phyloP scores from a whole-genome alignment of 2,888 invertebrate genomes.

The Xanthorhoe spadicearia region DNA sequence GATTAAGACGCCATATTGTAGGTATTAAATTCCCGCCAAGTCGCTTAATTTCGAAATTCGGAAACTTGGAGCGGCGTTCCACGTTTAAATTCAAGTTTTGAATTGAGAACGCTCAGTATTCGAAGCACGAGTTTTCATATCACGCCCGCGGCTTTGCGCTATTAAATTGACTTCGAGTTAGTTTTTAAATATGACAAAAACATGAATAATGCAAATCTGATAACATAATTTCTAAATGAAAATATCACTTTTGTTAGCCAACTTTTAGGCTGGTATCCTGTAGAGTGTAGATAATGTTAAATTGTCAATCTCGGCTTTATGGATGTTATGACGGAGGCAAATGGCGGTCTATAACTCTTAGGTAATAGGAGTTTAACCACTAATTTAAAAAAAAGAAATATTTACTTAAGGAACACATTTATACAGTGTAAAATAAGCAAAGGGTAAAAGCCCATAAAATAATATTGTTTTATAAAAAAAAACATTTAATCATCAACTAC shows the following conservation, averaged over 20 bases:
- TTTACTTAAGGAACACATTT: no score
- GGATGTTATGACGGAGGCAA: no score
- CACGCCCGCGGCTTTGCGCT: conserved; percentile 56
- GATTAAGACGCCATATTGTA: conserved; percentile 65
- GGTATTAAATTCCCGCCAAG: conserved; percentile 74
- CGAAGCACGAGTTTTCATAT: conserved; percentile 78
- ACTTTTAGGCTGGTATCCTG: neutral
- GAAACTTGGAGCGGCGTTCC: conserved; percentile 75
- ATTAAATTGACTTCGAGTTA: conserved; percentile 58
- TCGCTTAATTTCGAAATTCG: conserved; percentile 80
- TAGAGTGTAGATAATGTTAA: no score
- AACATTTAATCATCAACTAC: no score
- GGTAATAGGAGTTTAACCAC: no score
- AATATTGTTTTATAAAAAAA: no score
- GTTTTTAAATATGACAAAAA: conserved; percentile 31
- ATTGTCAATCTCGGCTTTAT: no score
- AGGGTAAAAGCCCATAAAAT: no score
- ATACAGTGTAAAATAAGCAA: no score
- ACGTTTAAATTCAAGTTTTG: conserved; percentile 81
- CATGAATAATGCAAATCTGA: neutral
- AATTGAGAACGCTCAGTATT: conserved; percentile 77
- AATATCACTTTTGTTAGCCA: neutral
- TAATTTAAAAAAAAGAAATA: no score
- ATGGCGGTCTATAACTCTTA: no score
- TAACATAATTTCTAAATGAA: neutral